Conservation (phyloP, 2,113 vertebrate genomes). For the Platichthys flesus region DNA sequence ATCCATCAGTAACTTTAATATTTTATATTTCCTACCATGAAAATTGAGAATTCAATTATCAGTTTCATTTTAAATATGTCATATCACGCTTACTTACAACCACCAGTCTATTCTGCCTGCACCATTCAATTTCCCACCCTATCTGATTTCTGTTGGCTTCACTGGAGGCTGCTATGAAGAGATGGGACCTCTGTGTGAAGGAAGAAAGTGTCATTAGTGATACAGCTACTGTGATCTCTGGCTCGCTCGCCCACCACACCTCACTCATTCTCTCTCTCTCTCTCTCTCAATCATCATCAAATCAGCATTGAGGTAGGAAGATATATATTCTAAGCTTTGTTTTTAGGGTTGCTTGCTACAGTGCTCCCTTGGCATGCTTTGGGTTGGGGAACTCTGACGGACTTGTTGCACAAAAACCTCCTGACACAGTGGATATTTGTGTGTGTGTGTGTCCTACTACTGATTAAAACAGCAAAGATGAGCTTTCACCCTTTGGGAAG, state of each 20-base stretch:
- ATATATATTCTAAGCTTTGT: too few species aligned
- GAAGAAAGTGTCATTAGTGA: constrained; percentile 35
- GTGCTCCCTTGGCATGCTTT: too few species aligned
- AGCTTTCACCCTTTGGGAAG: constrained; percentile 15
- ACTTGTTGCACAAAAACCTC: too few species aligned
- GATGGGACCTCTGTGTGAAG: constrained; percentile 18
- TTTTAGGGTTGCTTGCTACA: too few species aligned
- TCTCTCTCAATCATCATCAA: background rate
- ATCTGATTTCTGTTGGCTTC: background rate
- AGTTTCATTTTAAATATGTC: background rate
- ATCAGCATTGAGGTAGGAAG: background rate
- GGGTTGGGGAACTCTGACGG: too few species aligned
- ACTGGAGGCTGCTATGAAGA: background rate
- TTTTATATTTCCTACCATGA: too few species aligned
- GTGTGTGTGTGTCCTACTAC: background rate
- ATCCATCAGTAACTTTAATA: too few species aligned
- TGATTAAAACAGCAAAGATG: constrained; percentile 29
- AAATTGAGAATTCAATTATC: background rate
- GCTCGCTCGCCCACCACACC: background rate
- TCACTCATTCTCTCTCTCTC: background rate
- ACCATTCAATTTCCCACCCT: constrained; percentile 4
- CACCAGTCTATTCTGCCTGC: too few species aligned
- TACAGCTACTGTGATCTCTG: constrained; percentile 52
- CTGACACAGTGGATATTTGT: too few species aligned
- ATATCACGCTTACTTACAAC: background rate